Evolutionary conservation across 2,888 invertebrate genomes (phyloP), one percentile per base, ranked within the genome.

Genomic region (Eulithis testata): DNA sequence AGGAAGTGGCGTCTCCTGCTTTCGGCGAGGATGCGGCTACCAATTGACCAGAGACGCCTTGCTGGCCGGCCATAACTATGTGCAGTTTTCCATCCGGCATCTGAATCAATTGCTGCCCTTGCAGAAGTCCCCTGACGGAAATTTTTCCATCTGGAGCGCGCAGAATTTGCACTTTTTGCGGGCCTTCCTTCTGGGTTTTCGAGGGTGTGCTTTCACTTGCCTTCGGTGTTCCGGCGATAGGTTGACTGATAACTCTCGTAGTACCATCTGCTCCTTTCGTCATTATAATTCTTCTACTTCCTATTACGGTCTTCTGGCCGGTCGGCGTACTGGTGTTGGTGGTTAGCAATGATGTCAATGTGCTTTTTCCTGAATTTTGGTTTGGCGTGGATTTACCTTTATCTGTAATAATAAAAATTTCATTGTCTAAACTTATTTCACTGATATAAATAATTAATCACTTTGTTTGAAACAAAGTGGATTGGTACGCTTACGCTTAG

Each of bases 11-110:
- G 60, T 74, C 80, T 65, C 27, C 73, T 50, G 61, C 74, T 73
- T 76, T 83, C 60, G 53, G 61, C 4, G 87, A 82, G 9, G 91
- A 81, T 2, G 90, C 85, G 12, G 92, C 86, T 7, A 93, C 89
- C 36, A 93, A 77, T 71, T 92, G 91, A 2, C 93, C 92, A 0
- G 85, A 78, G 66, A 90, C 85, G 12, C 94, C 94, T 52, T 95
- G 91, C 79, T 95, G 95, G 7, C 94, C 94, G 9, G 95, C 94
- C 83, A 95, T 96, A 44, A 97, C 94, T 14, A 98, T 96, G 82
- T 98, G 98, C 31, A 98, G 90, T 84, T 98, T 97, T 0, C 99
- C 99, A 86, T 99, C 98, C 0, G 98, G 96, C 95, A 98, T 96
- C 84, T 98, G 97, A 51, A 98, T 96, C 63, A 99, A 91, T 82